A percentile compares a stretch with the other conserved stretches of the same genome.
Conservation (phyloP, 2,113 vertebrate genomes). For the Megaleporinus macrocephalus region DNA sequence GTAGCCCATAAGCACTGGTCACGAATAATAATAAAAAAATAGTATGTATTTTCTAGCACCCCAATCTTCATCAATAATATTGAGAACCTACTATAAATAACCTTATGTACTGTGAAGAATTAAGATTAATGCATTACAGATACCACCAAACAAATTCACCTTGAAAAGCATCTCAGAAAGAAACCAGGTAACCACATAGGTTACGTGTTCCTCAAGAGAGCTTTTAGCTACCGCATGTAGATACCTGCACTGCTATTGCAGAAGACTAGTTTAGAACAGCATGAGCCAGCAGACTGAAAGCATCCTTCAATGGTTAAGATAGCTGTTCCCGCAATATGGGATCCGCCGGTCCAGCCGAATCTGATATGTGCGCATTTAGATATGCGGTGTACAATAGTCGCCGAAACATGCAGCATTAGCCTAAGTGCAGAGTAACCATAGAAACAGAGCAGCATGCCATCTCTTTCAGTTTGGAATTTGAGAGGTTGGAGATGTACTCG, state of each 20-base stretch:
- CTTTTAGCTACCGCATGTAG: not conserved
- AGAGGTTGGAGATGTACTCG: constrained; percentile 7
- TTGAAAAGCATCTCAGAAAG: not conserved
- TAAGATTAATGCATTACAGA: not conserved
- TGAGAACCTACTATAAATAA: no score
- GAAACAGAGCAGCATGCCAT: constrained; percentile 60
- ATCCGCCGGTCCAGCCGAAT: not conserved
- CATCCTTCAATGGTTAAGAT: not conserved
- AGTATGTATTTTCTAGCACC: no score
- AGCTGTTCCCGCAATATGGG: constrained; percentile 16
- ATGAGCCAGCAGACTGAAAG: not conserved
- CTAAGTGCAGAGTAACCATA: constrained; percentile 58
- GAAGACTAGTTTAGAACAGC: not conserved
- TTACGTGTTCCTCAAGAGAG: not conserved
- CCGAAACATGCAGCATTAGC: constrained; percentile 1
- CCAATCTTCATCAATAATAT: no score
- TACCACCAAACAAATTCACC: not conserved
- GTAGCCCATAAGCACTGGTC: no score
- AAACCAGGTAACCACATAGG: no score
- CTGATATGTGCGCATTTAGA: not conserved
- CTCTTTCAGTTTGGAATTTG: constrained; percentile 15
- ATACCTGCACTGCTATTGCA: not conserved
- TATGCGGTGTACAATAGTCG: not conserved
- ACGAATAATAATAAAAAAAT: no score
- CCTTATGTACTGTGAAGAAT: no score